Percentiles rank a stretch among this genome's conserved stretches.
Evolutionary conservation across 1,140 invertebrate genomes (phyloP).

Genomic region (Anastrepha ludens): DNA sequence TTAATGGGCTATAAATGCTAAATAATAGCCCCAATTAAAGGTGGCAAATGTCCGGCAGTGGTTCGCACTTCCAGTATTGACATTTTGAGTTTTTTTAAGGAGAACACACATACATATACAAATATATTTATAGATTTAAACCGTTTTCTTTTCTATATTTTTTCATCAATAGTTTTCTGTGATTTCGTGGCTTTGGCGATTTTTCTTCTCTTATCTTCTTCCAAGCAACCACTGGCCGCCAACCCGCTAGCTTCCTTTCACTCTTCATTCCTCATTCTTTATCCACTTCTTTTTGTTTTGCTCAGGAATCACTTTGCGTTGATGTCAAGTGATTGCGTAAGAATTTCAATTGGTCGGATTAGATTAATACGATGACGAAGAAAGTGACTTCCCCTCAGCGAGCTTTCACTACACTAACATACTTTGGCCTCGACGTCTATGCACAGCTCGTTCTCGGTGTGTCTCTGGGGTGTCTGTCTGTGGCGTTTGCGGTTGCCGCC

Average conservation of each 20-base stretch:
- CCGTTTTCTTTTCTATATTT: not conserved
- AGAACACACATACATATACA: no score
- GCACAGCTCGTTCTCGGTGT: not conserved
- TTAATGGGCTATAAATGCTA: slow-evolving; percentile 33
- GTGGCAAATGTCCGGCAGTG: not conserved
- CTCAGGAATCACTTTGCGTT: not conserved
- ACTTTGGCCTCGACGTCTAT: not conserved
- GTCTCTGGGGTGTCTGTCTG: slow-evolving; percentile 46
- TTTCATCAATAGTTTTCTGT: not conserved
- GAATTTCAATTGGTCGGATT: slow-evolving; percentile 49
- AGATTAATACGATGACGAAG: slow-evolving; percentile 28
- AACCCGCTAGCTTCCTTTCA: not conserved
- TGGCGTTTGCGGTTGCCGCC: slow-evolving; percentile 17
- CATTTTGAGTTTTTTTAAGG: not conserved
- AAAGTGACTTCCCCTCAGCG: not conserved
- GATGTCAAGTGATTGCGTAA: slow-evolving; percentile 36
- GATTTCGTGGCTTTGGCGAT: no score
- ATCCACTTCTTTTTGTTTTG: not conserved
- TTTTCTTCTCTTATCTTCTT: not conserved
- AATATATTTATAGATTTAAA: no score
- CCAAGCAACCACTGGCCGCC: not conserved
- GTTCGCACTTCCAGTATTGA: not conserved
- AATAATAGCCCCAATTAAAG: slow-evolving; percentile 21
- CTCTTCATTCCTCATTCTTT: not conserved
- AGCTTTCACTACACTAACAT: not conserved